Base-by-base conservation (phyloP, 2,888 invertebrate species). In the Euspilapteryx auroguttella region DNA sequence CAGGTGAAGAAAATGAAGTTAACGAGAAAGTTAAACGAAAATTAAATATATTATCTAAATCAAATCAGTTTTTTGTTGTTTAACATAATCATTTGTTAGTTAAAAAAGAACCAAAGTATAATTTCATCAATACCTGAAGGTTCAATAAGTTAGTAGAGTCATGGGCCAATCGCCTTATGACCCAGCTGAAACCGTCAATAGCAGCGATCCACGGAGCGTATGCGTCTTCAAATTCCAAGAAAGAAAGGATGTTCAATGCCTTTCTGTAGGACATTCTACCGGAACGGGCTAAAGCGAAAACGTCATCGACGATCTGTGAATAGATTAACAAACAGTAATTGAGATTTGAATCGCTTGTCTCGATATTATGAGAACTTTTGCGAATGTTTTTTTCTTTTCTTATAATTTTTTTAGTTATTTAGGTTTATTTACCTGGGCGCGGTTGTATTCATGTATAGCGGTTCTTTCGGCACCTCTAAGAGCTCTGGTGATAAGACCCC, bases 351-450 rank as follows among this genome's bases (percentile, higher is more conserved):
- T n/a, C n/a, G n/a, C n/a, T n/a, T n/a, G n/a, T n/a, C n/a, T n/a
- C n/a, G n/a, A n/a, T n/a, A n/a, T n/a, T n/a, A n/a, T n/a, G n/a
- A n/a, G n/a, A n/a, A n/a, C n/a, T n/a, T n/a, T n/a, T n/a, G n/a
- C n/a, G n/a, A n/a, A n/a, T n/a, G n/a, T n/a, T n/a, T n/a, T n/a
- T n/a, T n/a, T n/a, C n/a, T n/a, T n/a, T n/a, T n/a, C n/a, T n/a
- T n/a, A n/a, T n/a, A n/a, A n/a, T n/a, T n/a, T n/a, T n/a, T n/a
- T n/a, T n/a, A n/a, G n/a, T n/a, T n/a, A n/a, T n/a, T n/a, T n/a
- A n/a, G n/a, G n/a, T n/a, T n/a, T n/a, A n/a, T n/a, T n/a, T 30
- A 89, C 76, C 50, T 86, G 84, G 1, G 86, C 87, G 34, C 88
- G 75, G 45, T 86, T 86, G 7, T 76, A 54, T 28, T 79, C 78